These are phyloP conservation scores for Hirundo rustica DNA, from an alignment of 2,797 vertebrate species.

Conservation along the genomic window DNA sequence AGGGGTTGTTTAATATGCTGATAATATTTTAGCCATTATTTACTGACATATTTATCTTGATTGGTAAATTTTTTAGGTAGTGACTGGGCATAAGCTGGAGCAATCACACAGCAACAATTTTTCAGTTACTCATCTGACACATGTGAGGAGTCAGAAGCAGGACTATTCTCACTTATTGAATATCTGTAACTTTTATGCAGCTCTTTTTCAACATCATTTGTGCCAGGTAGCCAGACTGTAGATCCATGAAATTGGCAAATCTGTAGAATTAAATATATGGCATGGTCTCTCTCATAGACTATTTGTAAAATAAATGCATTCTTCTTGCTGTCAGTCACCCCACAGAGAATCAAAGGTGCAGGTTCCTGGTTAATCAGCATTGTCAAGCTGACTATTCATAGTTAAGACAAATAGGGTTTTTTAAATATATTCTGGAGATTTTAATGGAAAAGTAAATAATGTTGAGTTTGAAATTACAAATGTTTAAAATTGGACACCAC, in stretches of 20 bases:
- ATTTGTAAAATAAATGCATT: background rate
- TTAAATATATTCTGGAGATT: background rate
- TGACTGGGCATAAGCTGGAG: background rate
- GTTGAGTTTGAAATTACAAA: background rate
- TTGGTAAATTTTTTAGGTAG: background rate
- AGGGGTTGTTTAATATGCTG: background rate
- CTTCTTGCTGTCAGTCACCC: background rate
- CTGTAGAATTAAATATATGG: background rate
- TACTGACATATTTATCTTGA: background rate
- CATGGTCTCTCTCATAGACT: background rate
- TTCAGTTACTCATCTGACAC: background rate
- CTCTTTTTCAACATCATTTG: background rate
- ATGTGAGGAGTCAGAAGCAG: background rate
- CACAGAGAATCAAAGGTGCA: background rate
- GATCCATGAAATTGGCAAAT: background rate
- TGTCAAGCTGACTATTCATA: background rate
- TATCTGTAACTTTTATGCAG: background rate
- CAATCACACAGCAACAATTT: background rate
- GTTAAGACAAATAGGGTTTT: background rate
- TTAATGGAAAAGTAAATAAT: background rate
- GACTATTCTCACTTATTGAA: background rate
- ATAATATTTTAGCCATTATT: background rate
- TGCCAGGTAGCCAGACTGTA: background rate
- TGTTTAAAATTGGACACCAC: background rate
- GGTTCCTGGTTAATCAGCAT: background rate